Evolutionary conservation across 2,797 vertebrate species (phyloP), one percentile per base, ranked within the genome.

Genomic region (Catostomus latipinnis): DNA sequence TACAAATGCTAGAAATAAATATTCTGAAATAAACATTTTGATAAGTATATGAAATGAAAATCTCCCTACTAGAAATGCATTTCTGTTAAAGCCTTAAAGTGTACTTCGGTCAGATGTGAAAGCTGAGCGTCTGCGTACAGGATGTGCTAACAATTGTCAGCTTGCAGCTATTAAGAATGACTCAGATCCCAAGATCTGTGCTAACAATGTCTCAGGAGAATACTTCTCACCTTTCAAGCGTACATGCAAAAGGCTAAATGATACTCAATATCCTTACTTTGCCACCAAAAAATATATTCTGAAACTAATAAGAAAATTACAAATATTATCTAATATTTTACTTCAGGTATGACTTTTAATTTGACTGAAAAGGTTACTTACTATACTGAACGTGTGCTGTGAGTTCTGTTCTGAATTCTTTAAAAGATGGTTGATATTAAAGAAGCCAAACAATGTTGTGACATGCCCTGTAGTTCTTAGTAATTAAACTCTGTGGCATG

Each of bases 151-250:
- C 45, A 61, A 52, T 50, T 50, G 73, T 16, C 43, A 11, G 34
- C 61, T 66, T 68, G 54, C 18, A 61, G 56, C 56, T 52, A 66
- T 13, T 9, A 56, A 75, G 6, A n/a, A 54, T 52, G 48, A 53
- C 56, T 77, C 56, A 16, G 18, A 50, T 52, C 13, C 12, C 1
- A 14, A 43, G 6, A 69, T 50, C 45, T 56, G 18, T 63, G 34
- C 45, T 34, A 48, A 68, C 53, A 60, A 13, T 34, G 13, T 45
- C 18, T 13, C 65, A 5, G 6, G 54, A 76, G 65, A 60, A 43
- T 4, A 69, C 6, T 12, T 22, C 6, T 56, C 12, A 57, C 12
- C 22, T 67, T 48, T 66, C 8, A 67, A 18, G 5, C 16, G 5
- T 46, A 16, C 61, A 48, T 16, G 22, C 49, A 48, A 18, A 58